Conservation (phyloP, 2,113 vertebrate genomes). For the Ivindomyrus marchei region DNA sequence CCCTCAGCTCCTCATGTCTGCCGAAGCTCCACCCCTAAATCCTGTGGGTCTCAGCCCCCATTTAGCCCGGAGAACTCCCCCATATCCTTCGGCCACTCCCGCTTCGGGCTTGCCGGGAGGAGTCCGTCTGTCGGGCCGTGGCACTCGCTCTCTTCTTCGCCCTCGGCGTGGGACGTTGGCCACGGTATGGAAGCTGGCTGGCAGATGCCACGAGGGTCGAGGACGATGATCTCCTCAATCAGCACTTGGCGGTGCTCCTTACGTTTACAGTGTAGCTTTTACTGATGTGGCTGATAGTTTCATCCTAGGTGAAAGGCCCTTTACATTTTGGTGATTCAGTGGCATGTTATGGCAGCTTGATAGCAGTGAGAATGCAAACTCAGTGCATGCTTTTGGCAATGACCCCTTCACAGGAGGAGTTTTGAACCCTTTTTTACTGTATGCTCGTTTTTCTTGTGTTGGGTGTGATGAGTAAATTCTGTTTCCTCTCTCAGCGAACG, state of each 20-base stretch:
- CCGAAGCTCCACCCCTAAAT: background rate
- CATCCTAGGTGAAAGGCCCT: background rate
- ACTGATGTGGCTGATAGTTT: background rate
- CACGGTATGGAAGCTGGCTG: background rate
- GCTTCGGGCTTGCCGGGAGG: background rate
- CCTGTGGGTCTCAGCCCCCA: background rate
- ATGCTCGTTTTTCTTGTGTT: background rate
- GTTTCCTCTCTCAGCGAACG: background rate
- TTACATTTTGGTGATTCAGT: background rate
- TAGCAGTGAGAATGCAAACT: background rate
- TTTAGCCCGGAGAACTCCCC: background rate
- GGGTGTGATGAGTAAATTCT: background rate
- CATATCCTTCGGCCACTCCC: background rate
- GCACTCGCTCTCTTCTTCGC: background rate
- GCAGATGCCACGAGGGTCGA: background rate
- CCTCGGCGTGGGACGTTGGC: background rate
- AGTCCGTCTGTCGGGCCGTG: background rate
- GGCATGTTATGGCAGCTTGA: background rate
- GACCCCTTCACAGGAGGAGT: background rate
- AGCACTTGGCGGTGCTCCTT: background rate
- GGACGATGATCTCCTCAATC: background rate
- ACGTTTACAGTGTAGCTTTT: background rate
- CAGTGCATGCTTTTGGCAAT: background rate
- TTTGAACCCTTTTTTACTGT: background rate
- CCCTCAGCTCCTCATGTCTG: background rate